Evolutionary conservation across 2,888 invertebrate genomes (phyloP).

Genomic region (Ornithoptera alexandrae): DNA sequence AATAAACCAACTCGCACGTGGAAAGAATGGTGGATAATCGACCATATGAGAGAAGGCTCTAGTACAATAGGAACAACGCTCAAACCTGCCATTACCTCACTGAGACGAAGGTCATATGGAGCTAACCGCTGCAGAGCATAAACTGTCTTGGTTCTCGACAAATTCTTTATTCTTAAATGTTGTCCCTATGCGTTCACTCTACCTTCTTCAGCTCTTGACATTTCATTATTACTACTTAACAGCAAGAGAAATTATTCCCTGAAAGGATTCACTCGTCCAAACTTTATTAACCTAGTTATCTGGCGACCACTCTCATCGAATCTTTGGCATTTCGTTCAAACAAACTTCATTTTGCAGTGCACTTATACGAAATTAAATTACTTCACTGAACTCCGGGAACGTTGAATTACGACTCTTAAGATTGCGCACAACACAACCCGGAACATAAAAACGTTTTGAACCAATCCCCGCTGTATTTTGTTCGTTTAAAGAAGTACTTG

Average conservation of each 20-base stretch:
- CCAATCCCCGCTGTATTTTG: slow-evolving; percentile 29
- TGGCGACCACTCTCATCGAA: slow-evolving; percentile 15
- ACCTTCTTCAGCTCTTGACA: too few relatives aligned
- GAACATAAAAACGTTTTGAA: slow-evolving; percentile 34
- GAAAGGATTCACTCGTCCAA: background rate
- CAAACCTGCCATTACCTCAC: too few relatives aligned
- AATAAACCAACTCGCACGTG: too few relatives aligned
- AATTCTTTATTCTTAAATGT: too few relatives aligned
- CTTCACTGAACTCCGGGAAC: slow-evolving; percentile 36
- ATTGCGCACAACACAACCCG: slow-evolving; percentile 34
- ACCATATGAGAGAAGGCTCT: too few relatives aligned
- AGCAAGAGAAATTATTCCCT: too few relatives aligned
- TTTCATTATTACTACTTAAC: too few relatives aligned
- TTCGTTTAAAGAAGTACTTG: slow-evolving; percentile 29
- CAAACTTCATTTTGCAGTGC: slow-evolving; percentile 44
- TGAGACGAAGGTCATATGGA: too few relatives aligned
- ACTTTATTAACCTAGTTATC: slow-evolving; percentile 18
- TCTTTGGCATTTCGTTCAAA: slow-evolving; percentile 32
- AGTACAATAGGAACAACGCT: too few relatives aligned
- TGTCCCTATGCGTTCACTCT: background rate
- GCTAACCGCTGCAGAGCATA: too few relatives aligned
- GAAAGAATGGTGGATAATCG: too few relatives aligned
- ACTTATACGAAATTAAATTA: slow-evolving; percentile 48
- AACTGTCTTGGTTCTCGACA: too few relatives aligned
- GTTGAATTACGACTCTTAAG: slow-evolving; percentile 37